Base-by-base conservation (phyloP, 35 echinoderm and acorn worm genomes). In the Ptychodera flava region DNA sequence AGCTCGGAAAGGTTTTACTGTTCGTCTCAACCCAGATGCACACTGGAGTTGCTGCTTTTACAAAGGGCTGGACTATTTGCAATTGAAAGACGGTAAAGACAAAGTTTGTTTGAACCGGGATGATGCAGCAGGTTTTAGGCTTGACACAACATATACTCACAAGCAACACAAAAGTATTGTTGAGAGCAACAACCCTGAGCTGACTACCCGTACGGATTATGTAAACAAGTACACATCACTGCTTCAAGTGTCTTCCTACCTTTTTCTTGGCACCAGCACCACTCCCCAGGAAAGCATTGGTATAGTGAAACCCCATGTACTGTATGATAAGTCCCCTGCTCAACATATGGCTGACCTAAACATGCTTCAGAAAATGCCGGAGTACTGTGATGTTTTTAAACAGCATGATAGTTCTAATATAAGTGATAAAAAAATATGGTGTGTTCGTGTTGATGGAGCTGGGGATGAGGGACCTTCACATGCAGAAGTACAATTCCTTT, bases 201-300 rank as follows among this genome's bases (percentile, higher is more conserved):
- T 88, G 0, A 91, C 90, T 16, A 91, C 35, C 1, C 33, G 31
- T 31, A 91, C 90, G 14, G 85, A 91, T 36, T 91, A 91, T 36
- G 90, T 91, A 0, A 91, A 87, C 35, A 92, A 92, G 29, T 92
- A 92, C 38, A 89, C 83, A 33, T 84, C 86, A 33, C 76, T 92
- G 2, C 38, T 92, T 30, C 91, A 89, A 78, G 88, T 86, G 16
- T 37, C 86, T 29, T 88, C 88, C 86, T 86, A 92, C 31, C 80
- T 88, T 33, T 32, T 91, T 16, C 80, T 91, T 84, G 78, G 76
- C 33, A 87, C 90, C 6, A 35, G 84, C 28, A 87, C 32, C 28
- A 91, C 90, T 16, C 29, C 76, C 31, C 79, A 91, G 30, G 81
- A 76, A 22, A 83, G 35, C 15, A 36, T 83, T 80, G 89, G 89